Evolutionary conservation across 2,888 invertebrate genomes (phyloP).

Genomic region (Andrena minutula): DNA sequence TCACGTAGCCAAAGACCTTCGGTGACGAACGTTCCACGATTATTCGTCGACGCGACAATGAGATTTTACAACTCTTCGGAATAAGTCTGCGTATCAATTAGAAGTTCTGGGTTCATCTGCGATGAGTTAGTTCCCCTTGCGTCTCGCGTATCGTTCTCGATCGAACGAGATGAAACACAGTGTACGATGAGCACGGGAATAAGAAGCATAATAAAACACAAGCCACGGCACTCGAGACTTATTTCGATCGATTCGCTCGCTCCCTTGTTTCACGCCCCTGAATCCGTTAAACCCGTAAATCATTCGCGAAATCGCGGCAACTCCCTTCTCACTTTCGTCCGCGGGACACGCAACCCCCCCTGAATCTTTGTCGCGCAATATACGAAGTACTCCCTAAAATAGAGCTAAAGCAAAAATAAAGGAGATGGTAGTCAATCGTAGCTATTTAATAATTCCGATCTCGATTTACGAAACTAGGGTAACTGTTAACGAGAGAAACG

Average conservation of each 20-base stretch:
- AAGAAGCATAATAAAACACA: constrained; percentile 38
- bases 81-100: constrained; percentile 24
- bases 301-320: not conserved
- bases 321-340: not conserved
- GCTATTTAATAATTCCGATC: constrained; percentile 40
- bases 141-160: constrained; percentile 47
- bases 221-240: constrained; percentile 36
- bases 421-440: constrained; percentile 27
- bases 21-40: constrained; percentile 18
- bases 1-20: constrained; percentile 12
- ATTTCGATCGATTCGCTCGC: constrained; percentile 51
- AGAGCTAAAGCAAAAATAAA: constrained; percentile 14
- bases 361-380: constrained; percentile 19
- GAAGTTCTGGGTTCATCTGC: constrained; percentile 14
- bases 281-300: constrained; percentile 9
- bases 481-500: constrained; percentile 13
- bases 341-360: not conserved
- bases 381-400: constrained; percentile 20
- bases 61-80: constrained; percentile 44
- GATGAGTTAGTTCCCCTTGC: constrained; percentile 27
- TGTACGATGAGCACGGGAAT: constrained; percentile 23
- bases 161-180: constrained; percentile 14
- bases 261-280: constrained; percentile 10
- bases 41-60: constrained; percentile 18
- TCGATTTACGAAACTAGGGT: constrained; percentile 41